phyloP scores from a whole-genome alignment of 2,113 vertebrate genomes.

The Callionymus lyra region DNA sequence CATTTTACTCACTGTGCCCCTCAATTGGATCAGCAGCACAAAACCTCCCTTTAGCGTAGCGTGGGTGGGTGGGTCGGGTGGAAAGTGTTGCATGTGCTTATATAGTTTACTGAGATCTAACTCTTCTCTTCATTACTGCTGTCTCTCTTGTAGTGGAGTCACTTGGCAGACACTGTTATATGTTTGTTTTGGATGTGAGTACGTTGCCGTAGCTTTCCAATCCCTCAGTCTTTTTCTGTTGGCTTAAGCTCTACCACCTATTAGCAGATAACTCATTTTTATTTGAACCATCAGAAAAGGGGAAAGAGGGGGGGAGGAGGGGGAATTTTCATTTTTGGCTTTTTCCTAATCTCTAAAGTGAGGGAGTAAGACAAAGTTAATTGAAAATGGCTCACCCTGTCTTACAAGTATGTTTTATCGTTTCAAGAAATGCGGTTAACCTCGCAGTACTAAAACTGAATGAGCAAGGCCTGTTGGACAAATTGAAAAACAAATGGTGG shows the following conservation, averaged over 20 bases:
- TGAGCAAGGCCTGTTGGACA: slow-evolving; percentile 99
- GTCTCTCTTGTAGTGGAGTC: slow-evolving; percentile 91
- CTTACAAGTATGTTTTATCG: slow-evolving; percentile 99
- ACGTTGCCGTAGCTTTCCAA: slow-evolving; percentile 82
- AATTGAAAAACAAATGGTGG: slow-evolving; percentile 99
- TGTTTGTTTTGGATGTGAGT: slow-evolving; percentile 97
- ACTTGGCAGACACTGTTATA: slow-evolving; percentile 94
- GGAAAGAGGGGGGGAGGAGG: too few species aligned
- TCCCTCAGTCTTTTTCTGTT: not conserved
- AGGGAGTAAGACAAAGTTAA: slow-evolving; percentile 68
- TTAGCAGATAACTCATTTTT: slow-evolving; percentile 6
- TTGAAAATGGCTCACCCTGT: slow-evolving; percentile 97
- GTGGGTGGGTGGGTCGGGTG: slow-evolving; percentile 21
- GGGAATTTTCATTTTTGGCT: too few species aligned
- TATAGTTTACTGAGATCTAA: slow-evolving; percentile 77
- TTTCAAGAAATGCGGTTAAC: slow-evolving; percentile 99
- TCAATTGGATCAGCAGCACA: slow-evolving; percentile 20
- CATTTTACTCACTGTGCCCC: slow-evolving; percentile 14
- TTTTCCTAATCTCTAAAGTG: slow-evolving; percentile 48
- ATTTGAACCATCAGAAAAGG: too few species aligned
- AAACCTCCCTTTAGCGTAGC: slow-evolving; percentile 22
- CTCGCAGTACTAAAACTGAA: slow-evolving; percentile 99
- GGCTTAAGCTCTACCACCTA: not conserved
- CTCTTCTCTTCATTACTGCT: slow-evolving; percentile 80
- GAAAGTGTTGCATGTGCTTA: slow-evolving; percentile 69